Evolutionary conservation across 2,797 vertebrate species (phyloP), one percentile per base, ranked within the genome.

Genomic region (Periparus ater): DNA sequence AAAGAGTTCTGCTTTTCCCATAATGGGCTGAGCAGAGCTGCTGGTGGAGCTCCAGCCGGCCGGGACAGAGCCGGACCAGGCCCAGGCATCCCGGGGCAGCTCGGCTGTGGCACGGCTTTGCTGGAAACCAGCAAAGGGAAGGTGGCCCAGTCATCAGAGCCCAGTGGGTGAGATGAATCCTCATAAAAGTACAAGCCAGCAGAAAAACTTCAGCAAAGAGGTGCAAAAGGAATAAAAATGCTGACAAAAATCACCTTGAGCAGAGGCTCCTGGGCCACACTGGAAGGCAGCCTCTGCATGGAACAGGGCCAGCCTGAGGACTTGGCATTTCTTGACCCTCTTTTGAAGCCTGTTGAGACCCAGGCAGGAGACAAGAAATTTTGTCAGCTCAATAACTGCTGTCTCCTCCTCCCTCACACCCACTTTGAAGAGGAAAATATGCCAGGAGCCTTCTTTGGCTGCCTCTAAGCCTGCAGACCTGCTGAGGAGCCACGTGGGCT

Each of bases 11-110:
- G 50, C 23, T 21, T 57, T 63, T 81, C 19, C n/a, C 42, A 42
- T 42, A 27, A 60, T 2, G 8, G 47, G 45, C 50, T 57, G 71
- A 65, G 51, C 53, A 81, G 62, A 82, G 62, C 32, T 83, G 83
- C 65, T 4, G 7, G 40, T 25, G 51, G 61, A 70, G 74, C 57
- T 66, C n/a, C 68, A 60, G 57, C 6, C 12, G 2, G 30, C 25
- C 0, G 0, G 40, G 76, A 21, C 48, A 62, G 90, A 34, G 25
- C 54, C 1, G 0, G 54, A 25, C 13, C 1, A 0, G 9, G 38
- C 47, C 12, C 77, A 58, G 65, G 58, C 16, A 1, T 29, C 55
- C 42, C 0, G 0, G 20, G 23, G 23, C 63, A 90, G 84, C 77
- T 61, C 19, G 15, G 73, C 47, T 34, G 44, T 17, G 53, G 38